Evolutionary conservation across 2,888 invertebrate species (phyloP), one percentile per base, ranked within the genome.

Genomic region (Mythimna impura): DNA sequence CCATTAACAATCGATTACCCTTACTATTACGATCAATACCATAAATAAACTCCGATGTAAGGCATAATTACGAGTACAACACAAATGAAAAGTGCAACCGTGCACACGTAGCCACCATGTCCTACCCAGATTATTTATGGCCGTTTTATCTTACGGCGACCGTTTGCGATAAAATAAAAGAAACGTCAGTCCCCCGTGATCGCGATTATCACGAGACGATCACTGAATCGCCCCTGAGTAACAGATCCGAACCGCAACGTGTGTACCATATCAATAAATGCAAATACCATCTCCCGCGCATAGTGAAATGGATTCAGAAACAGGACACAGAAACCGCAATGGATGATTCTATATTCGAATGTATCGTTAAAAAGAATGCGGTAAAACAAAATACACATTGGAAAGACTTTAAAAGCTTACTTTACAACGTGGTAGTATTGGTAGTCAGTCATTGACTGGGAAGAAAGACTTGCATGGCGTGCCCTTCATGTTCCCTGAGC

Each of bases 161-260:
- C 92, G 92, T 92, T 91, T 89, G 92, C 90, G 94, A 95, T 95
- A 94, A 95, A 95, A 95, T 94, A 95, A 95, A 95, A 95, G 94
- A 95, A 95, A 94, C 93, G 93, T 94, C 95, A 93, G 92, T 87
- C 87, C 87, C 89, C 93, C 92, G 92, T 93, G 94, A 94, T 95
- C 94, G 94, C 93, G 95, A 94, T 95, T 95, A 95, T 95, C 95
- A 91, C 91, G 89, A 90, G 90, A 91, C 93, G 92, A 94, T 94
- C 95, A 92, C 91, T 92, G 93, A 91, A 92, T 92, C 92, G 91
- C 91, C 90, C 85, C 91, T 84, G 87, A 86, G 88, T 87, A 89
- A 87, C 88, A 87, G 80, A 85, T 83, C 84, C 82, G 78, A 84
- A 81, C 82, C 78, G 79, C 80, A 65, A 79, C 40, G 70, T 68